Conservation (phyloP, 2,113 vertebrate genomes). For the rabbit (Oryctolagus cuniculus) region DNA sequence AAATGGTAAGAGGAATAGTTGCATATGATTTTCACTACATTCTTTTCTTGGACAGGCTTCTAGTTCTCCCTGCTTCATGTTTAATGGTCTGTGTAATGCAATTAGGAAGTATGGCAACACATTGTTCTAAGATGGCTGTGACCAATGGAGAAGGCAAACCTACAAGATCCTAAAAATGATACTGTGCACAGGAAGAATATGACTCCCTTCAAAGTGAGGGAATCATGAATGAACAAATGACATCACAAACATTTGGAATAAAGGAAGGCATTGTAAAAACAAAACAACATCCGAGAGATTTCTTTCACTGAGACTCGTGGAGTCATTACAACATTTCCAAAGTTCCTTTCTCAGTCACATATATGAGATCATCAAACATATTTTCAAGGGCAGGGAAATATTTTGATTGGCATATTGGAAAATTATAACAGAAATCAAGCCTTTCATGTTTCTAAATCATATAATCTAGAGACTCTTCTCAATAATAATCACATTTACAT, state of each 20-base stretch:
- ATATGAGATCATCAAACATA: neutral
- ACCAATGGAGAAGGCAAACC: slow-evolving; percentile 15
- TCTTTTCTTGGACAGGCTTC: slow-evolving; percentile 31
- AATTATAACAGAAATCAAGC: neutral
- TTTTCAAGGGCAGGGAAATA: neutral
- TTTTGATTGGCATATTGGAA: neutral
- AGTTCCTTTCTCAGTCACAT: neutral
- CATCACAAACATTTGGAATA: slow-evolving; percentile 7
- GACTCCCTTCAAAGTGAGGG: neutral
- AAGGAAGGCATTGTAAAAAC: neutral
- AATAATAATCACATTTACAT: neutral
- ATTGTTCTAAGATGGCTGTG: neutral
- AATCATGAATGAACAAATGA: neutral
- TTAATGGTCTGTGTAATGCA: slow-evolving; percentile 47
- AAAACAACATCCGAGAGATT: neutral
- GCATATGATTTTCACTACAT: slow-evolving; percentile 56
- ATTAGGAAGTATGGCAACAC: neutral
- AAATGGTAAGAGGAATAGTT: slow-evolving; percentile 54
- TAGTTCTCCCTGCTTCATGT: slow-evolving; percentile 53
- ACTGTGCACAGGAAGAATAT: neutral
- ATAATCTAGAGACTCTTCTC: neutral
- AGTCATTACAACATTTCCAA: neutral
- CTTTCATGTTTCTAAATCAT: neutral
- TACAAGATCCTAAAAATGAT: slow-evolving; percentile 15
- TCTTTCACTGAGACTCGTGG: neutral